Percentiles rank a stretch among this genome's conserved stretches.
Evolutionary conservation across 1,140 invertebrate species (phyloP).

Genomic region (Pseudomyrmex concolor): DNA sequence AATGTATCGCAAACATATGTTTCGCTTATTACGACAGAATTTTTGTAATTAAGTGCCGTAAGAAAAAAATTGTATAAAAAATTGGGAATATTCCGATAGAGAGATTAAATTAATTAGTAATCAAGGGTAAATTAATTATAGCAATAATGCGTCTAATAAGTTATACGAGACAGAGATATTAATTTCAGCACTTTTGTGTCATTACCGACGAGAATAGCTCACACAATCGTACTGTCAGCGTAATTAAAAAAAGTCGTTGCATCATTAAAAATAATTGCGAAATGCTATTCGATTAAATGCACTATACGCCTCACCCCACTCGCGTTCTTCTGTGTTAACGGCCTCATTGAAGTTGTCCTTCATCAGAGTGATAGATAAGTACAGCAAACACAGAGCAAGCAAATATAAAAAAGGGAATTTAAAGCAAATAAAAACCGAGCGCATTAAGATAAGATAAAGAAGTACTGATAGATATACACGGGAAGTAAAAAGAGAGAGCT

Average conservation of each 20-base stretch:
- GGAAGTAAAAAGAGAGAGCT: not conserved
- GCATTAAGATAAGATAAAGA: not conserved
- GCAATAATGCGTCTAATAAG: not conserved
- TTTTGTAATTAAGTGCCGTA: conserved; percentile 30
- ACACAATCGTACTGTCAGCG: not conserved
- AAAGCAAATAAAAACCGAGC: not conserved
- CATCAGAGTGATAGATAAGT: conserved; percentile 20
- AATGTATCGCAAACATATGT: not conserved
- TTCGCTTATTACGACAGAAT: not conserved
- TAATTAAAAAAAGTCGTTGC: not conserved
- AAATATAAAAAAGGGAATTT: not conserved
- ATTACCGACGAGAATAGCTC: not conserved
- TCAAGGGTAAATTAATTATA: not conserved
- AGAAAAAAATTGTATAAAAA: too few relatives aligned
- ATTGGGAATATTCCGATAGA: too few relatives aligned
- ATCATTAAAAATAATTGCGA: conserved; percentile 18
- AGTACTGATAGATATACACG: not conserved
- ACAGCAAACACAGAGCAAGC: conserved; percentile 1
- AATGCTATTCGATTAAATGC: conserved; percentile 29
- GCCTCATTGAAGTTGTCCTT: not conserved
- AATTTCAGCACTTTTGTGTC: conserved; percentile 31
- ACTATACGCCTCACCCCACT: not conserved
- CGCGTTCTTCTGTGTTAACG: conserved; percentile 2
- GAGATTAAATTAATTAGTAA: not conserved
- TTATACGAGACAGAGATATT: not conserved